A percentile compares a stretch with the other conserved stretches of the same genome.
Conservation (phyloP, 2,888 invertebrate genomes). For the Xiphydria camelus region DNA sequence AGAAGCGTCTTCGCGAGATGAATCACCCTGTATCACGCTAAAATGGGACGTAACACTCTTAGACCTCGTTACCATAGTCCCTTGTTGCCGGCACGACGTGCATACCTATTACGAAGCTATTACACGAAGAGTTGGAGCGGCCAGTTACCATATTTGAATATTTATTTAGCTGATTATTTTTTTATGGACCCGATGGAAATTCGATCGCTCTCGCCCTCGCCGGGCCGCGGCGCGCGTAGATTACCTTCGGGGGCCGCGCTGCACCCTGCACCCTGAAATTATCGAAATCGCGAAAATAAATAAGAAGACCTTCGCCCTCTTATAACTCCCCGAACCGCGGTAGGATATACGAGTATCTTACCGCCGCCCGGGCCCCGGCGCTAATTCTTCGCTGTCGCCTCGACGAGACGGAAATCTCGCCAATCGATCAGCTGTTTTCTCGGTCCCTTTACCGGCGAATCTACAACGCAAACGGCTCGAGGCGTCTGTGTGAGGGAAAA, state of each 20-base stretch:
- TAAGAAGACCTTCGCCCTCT: constrained; percentile 5
- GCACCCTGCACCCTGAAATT: constrained; percentile 8
- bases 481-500: too few relatives aligned
- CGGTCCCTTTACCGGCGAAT: background rate
- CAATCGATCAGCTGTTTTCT: background rate
- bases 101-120: constrained; percentile 15
- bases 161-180: constrained; percentile 18
- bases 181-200: constrained; percentile 13
- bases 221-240: constrained; percentile 1
- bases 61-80: constrained; percentile 14
- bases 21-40: too few relatives aligned
- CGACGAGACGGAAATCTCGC: background rate
- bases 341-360: constrained; percentile 5
- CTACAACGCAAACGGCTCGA: too few relatives aligned
- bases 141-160: constrained; percentile 17
- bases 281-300: constrained; percentile 13
- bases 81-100: constrained; percentile 6
- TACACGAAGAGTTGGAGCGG: constrained; percentile 10
- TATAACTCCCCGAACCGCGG: background rate
- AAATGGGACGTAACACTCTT: constrained; percentile 9
- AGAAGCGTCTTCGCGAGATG: too few relatives aligned
- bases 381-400: constrained; percentile 2
- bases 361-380: constrained; percentile 5
- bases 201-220: constrained; percentile 1
- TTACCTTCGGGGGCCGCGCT: constrained; percentile 5